Evolutionary conservation across 2,888 invertebrate species (phyloP), one percentile per base, ranked within the genome.

Genomic region (Chrysolina haemoptera): DNA sequence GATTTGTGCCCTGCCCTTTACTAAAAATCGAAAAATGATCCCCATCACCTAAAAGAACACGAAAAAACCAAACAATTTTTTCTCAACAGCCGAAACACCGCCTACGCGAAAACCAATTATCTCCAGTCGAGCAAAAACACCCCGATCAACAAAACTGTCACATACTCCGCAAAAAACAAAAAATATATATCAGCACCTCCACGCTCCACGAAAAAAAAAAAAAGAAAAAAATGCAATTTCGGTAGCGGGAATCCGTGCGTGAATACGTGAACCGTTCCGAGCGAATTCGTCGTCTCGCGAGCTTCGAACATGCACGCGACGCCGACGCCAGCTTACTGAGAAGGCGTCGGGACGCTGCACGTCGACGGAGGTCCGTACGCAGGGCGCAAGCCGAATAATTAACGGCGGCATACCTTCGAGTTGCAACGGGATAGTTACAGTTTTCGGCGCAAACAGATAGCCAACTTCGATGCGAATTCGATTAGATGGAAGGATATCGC

Each of bases 341-440:
- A n/a, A 41, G 41, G 65, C 70, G 70, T 65, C 70, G 70, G n/a
- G 65, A 70, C 70, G 64, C 64, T 12, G 14, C 35, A 62, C 48
- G 63, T 43, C 55, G 46, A 48, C 50, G 16, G 40, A 62, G 20
- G 43, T 22, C 67, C 67, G 67, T 53, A 8, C 41, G 62, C 12
- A 27, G 65, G 62, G 62, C 48, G 69, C 69, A 59, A 41, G 62
- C 46, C 62, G 69, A 62, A 62, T 69, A 48, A 46, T 62, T 18
- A 41, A 62, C 69, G 27, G 46, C 16, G 64, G 68, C n/a, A 55
- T 62, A 41, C 43, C 59, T 41, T 41, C 5, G 41, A 43, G 22
- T 41, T 64, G 40, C 41, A 35, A 65, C 9, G n/a, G 5, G 10
- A 43, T 22, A 43, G 46, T 65, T 46, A 48, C 48, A 46, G 22